Percentiles rank a stretch among this genome's conserved stretches.
These are phyloP conservation scores for Caenorhabditis imperialis DNA, from an alignment of 2,888 invertebrate species.

Conservation along the genomic window DNA sequence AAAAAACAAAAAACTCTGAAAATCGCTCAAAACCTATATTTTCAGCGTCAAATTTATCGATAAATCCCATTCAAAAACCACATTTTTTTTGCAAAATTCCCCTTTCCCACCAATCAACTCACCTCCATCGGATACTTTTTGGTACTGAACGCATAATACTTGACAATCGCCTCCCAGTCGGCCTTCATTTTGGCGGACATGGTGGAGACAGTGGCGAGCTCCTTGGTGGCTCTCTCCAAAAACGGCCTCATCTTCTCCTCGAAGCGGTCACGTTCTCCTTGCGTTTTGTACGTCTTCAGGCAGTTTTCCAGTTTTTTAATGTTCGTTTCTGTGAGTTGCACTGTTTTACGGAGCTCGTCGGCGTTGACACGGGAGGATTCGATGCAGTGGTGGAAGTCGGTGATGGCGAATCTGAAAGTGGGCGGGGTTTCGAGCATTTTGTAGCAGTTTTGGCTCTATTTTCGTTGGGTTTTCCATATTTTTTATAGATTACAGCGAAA, in stretches of 20 bases:
- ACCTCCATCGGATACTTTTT: constrained; percentile 93
- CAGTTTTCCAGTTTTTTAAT: constrained; percentile 85
- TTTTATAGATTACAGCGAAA: too few species aligned
- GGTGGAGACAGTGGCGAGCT: constrained; percentile 88
- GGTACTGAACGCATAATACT: constrained; percentile 92
- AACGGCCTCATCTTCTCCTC: constrained; percentile 89
- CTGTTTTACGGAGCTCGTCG: constrained; percentile 79
- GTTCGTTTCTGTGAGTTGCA: constrained; percentile 64
- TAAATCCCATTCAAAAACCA: too few species aligned
- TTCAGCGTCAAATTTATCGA: too few species aligned
- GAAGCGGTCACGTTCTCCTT: constrained; percentile 86
- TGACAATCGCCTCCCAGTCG: constrained; percentile 87
- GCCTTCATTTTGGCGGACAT: constrained; percentile 95
- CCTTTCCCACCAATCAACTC: too few species aligned
- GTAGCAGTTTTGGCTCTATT: too few species aligned
- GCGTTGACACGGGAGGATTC: constrained; percentile 84
- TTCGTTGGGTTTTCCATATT: too few species aligned
- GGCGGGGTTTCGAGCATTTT: too few species aligned
- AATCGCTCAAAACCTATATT: too few species aligned
- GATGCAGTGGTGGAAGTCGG: constrained; percentile 90
- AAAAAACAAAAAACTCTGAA: too few species aligned
- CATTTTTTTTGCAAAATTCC: too few species aligned
- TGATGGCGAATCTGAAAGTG: constrained; percentile 53
- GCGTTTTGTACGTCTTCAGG: constrained; percentile 87
- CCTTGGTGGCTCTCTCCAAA: constrained; percentile 86